Evolutionary conservation across 1,140 invertebrate species (phyloP).

Genomic region (Drosophila punjabiensis): DNA sequence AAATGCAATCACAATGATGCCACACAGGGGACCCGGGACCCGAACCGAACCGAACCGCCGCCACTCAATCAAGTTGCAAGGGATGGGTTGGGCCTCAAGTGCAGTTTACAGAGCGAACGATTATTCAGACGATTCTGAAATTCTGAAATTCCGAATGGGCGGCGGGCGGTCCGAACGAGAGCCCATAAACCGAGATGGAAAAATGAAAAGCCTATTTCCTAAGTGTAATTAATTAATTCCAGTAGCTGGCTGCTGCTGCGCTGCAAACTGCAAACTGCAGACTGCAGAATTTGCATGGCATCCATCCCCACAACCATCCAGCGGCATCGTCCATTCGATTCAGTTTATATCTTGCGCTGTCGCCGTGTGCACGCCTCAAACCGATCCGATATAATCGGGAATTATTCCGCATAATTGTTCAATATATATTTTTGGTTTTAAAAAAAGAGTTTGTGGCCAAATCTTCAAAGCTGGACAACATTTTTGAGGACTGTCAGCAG

Average conservation of each 20-base stretch:
- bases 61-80: slow-evolving; percentile 39
- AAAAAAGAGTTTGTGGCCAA: not conserved
- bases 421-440: not conserved
- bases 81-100: slow-evolving; percentile 50
- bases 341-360: slow-evolving; percentile 62
- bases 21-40: slow-evolving; percentile 22
- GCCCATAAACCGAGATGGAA: slow-evolving; percentile 48
- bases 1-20: slow-evolving; percentile 42
- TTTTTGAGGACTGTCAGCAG: slow-evolving; percentile 49
- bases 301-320: slow-evolving; percentile 8
- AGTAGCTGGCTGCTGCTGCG: slow-evolving; percentile 44
- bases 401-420: not conserved
- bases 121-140: slow-evolving; percentile 6
- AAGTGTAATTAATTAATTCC: slow-evolving; percentile 85
- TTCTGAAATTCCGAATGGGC: slow-evolving; percentile 9
- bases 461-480: slow-evolving; percentile 25
- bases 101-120: slow-evolving; percentile 39
- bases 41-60: too few species aligned
- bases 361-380: slow-evolving; percentile 44
- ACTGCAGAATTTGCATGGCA: slow-evolving; percentile 41
- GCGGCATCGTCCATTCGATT: slow-evolving; percentile 25
- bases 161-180: slow-evolving; percentile 1
- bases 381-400: not conserved
- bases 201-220: slow-evolving; percentile 81
- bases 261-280: slow-evolving; percentile 20